A percentile compares a stretch with the other conserved stretches of the same genome.
These are phyloP conservation scores for Oncorhynchus keta DNA, from an alignment of 2,113 vertebrate species.

Conservation along the genomic window DNA sequence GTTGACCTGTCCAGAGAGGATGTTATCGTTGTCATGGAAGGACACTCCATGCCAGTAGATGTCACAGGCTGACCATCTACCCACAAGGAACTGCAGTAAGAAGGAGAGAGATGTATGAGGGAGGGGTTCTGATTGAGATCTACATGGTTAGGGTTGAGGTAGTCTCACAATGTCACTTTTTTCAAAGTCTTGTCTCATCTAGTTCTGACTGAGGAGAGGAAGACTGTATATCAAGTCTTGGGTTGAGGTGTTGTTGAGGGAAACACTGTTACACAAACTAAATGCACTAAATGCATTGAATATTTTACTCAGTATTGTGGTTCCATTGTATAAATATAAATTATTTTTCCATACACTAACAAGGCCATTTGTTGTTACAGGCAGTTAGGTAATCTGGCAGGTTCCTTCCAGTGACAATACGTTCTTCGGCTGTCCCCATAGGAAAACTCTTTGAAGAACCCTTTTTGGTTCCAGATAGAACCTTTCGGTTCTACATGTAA, in stretches of 20 bases:
- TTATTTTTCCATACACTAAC: no score
- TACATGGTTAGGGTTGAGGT: background rate
- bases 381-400: background rate
- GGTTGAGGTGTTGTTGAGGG: background rate
- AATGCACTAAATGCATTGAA: no score
- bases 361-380: no score
- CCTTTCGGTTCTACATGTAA: no score
- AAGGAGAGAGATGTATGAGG: slow-evolving; percentile 1
- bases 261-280: background rate
- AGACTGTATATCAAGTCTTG: no score
- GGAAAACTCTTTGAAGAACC: no score
- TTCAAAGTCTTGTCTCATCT: background rate
- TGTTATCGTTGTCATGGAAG: slow-evolving; percentile 89
- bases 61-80: slow-evolving; percentile 88
- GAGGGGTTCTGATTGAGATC: background rate
- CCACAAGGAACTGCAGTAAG: slow-evolving; percentile 81
- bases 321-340: no score
- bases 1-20: slow-evolving; percentile 94
- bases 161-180: background rate
- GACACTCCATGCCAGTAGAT: slow-evolving; percentile 98
- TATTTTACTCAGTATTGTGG: no score
- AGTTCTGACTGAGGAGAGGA: no score
- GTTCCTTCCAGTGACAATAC: slow-evolving; percentile 11
- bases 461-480: no score
- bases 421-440: no score